A percentile compares a stretch with the other conserved stretches of the same genome.
Evolutionary conservation across 2,888 invertebrate genomes (phyloP).

Genomic region (Orthosia cruda): DNA sequence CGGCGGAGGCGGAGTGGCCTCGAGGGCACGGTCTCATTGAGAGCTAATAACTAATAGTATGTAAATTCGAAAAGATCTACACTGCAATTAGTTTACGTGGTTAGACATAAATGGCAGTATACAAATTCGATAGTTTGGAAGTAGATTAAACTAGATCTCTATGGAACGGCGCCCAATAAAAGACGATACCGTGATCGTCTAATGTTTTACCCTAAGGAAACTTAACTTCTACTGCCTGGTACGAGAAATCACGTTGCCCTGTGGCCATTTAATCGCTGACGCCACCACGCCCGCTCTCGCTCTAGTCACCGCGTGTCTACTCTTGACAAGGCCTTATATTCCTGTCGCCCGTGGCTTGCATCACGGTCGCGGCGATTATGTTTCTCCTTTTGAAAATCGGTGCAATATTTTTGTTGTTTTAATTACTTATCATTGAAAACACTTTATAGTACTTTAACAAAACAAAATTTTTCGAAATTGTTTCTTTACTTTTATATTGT

Average conservation of each 20-base stretch:
- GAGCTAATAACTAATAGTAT: too few relatives aligned
- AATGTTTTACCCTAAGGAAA: neutral
- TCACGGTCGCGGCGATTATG: constrained; percentile 23
- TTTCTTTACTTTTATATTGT: neutral
- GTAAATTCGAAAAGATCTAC: too few relatives aligned
- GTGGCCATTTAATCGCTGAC: neutral
- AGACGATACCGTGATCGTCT: neutral
- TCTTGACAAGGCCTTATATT: constrained; percentile 4
- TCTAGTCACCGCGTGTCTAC: neutral
- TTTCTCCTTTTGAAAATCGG: constrained; percentile 24
- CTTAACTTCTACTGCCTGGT: neutral
- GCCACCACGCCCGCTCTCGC: neutral
- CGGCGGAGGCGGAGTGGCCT: too few relatives aligned
- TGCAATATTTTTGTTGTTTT: neutral
- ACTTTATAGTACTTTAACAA: constrained; percentile 20
- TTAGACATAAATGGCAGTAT: too few relatives aligned
- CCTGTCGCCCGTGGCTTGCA: constrained; percentile 6
- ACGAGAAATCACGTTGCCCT: neutral
- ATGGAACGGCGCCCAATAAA: too few relatives aligned
- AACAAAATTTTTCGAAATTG: constrained; percentile 5
- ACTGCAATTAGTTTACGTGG: too few relatives aligned
- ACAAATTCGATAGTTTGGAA: too few relatives aligned
- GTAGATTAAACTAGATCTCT: too few relatives aligned
- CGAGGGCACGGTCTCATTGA: too few relatives aligned
- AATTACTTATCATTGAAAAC: constrained; percentile 25